phyloP scores from a whole-genome alignment of 2,113 vertebrate species.

The Daphoenositta chrysoptera region DNA sequence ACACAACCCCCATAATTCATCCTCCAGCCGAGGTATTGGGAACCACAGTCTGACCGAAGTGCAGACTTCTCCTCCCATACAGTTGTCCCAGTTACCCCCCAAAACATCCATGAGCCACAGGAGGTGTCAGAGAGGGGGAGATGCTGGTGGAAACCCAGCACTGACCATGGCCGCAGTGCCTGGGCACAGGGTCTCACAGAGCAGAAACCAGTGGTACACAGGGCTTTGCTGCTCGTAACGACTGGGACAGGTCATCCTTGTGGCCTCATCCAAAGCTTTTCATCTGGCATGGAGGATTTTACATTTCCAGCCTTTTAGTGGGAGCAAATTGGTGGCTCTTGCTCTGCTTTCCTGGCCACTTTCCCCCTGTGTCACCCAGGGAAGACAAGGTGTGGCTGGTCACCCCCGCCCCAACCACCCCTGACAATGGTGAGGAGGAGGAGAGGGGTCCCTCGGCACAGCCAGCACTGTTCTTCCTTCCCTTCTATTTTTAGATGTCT shows the following conservation, averaged over 20 bases:
- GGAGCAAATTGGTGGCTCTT: neutral
- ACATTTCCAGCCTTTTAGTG: neutral
- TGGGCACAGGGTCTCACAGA: neutral
- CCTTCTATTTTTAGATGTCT: neutral
- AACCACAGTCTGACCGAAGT: slow-evolving; percentile 35
- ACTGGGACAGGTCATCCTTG: neutral
- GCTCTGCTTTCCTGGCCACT: neutral
- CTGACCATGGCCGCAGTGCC: neutral
- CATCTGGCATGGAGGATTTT: neutral
- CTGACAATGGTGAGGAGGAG: fast-evolving
- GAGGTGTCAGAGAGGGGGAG: slow-evolving; percentile 20
- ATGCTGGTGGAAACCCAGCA: slow-evolving; percentile 24
- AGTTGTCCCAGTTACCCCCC: slow-evolving; percentile 31
- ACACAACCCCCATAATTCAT: slow-evolving; percentile 11
- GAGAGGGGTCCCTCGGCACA: neutral
- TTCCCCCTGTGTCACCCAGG: neutral
- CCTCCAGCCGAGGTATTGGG: slow-evolving; percentile 23
- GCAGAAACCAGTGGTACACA: neutral
- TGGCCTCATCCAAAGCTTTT: neutral
- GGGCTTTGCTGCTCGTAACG: neutral
- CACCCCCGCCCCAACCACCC: neutral
- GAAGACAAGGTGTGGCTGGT: neutral
- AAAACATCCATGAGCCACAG: slow-evolving; percentile 47
- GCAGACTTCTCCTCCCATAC: neutral
- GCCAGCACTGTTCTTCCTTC: neutral